A percentile compares a stretch with the other conserved stretches of the same genome.
phyloP scores from a whole-genome alignment of 1,140 invertebrate species.

The Pteromalus puparum region DNA sequence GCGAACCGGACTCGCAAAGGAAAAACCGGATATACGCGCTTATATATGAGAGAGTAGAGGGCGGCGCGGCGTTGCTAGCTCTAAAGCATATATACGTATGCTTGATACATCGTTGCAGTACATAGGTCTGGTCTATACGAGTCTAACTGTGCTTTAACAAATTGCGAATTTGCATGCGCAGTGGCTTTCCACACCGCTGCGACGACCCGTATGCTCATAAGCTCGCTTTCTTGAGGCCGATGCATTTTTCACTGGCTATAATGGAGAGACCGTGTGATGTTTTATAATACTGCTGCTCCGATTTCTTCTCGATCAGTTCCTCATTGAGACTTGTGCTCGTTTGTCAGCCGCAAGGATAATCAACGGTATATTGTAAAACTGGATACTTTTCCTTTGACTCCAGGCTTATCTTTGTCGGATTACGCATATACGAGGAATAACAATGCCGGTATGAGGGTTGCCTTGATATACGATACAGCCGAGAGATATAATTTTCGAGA shows the following conservation, averaged over 20 bases:
- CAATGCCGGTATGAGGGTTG: background rate
- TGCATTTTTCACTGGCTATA: constrained; percentile 29
- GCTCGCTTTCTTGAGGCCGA: background rate
- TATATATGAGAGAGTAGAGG: no score
- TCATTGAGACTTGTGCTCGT: background rate
- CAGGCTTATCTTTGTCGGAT: background rate
- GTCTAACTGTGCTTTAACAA: constrained; percentile 49
- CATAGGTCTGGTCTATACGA: constrained; percentile 13
- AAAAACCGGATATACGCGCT: constrained; percentile 28
- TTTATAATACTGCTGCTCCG: background rate
- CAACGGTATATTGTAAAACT: background rate
- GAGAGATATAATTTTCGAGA: constrained; percentile 6
- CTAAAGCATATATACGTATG: background rate
- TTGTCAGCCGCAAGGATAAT: background rate
- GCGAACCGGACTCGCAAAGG: constrained; percentile 2
- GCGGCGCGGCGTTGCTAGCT: no score
- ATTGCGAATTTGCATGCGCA: constrained; percentile 44
- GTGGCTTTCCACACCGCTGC: background rate
- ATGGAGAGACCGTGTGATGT: background rate
- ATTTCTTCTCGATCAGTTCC: no score
- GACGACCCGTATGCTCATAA: background rate
- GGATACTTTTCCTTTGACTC: background rate
- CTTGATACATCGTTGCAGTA: background rate
- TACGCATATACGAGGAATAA: background rate
- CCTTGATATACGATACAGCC: background rate